Base-by-base conservation (phyloP, 2,888 invertebrate species). In the Homarus gammarus region DNA sequence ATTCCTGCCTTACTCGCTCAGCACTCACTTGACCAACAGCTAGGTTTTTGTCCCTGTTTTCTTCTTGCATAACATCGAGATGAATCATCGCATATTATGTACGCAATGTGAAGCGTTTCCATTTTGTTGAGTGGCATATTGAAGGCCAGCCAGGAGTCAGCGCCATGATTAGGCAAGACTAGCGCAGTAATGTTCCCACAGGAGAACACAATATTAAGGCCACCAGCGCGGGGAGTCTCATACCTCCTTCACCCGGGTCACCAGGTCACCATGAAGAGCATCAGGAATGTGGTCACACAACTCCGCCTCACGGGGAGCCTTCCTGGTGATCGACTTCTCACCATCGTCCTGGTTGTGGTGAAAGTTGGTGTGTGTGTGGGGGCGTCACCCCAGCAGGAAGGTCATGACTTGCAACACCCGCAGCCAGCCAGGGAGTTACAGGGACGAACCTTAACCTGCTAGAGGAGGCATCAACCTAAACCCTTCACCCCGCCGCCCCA, bases 241-340 rank as follows among this genome's bases (percentile, higher is more conserved):
- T 64, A 10, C 61, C 61, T 27, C 61, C 27, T 27, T 64, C 27
- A 3, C 27, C 5, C 27, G 27, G 61, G 61, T 64, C 61, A 64
- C 61, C 61, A 64, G 61, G 61, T 64, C 61, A 64, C n/a, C 61
- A 27, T 27, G 61, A 64, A 27, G 61, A 64, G 61, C 27, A 64
- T 64, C 61, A 64, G 61, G 61, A 64, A 64, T 64, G 61, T 64
- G 61, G 61, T 64, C 27, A 64, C 61, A 64, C 61, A 8, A 64
- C 27, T 64, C 27, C 18, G 61, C 61, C 18, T n/a, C 61, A 64
- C 12, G 61, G 12, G n/a, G 18, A 64, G 27, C 61, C 61, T 64
- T 27, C 61, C 27, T 64, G 61, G 61, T 64, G 61, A 64, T 64
- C 61, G 61, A 64, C 61, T 64, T 64, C n/a, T 8, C 27, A n/a